These are phyloP conservation scores for Scatophagus argus DNA, from an alignment of 2,113 vertebrate species.

Conservation along the genomic window DNA sequence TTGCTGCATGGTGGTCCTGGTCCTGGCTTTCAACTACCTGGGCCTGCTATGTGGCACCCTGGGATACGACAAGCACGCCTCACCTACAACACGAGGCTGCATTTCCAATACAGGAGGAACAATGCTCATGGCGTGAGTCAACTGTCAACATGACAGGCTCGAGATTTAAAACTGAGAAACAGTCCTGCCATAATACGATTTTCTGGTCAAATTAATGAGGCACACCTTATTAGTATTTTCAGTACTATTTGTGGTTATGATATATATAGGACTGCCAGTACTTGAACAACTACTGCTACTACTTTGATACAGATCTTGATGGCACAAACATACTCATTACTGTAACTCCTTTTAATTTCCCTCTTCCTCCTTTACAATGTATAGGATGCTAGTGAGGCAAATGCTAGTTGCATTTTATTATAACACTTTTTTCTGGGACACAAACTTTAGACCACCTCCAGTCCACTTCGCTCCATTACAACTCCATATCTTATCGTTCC, in stretches of 20 bases:
- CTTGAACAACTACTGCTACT: neutral
- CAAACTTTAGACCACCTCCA: neutral
- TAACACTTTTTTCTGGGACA: neutral
- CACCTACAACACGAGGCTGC: conserved; percentile 93
- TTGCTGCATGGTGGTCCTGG: conserved; percentile 91
- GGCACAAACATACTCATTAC: too few relatives aligned
- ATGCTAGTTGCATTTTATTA: neutral
- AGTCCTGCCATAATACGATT: neutral
- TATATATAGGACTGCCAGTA: too few relatives aligned
- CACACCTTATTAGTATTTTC: neutral
- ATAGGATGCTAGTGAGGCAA: too few relatives aligned
- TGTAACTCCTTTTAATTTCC: neutral
- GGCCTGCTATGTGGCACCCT: conserved; percentile 91
- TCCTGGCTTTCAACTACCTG: conserved; percentile 92
- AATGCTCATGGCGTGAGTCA: conserved; percentile 95
- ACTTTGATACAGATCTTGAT: neutral
- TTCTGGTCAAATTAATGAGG: neutral
- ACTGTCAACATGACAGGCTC: neutral
- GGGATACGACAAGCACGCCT: conserved; percentile 90
- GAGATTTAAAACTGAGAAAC: neutral
- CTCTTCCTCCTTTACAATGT: neutral
- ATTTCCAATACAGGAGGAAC: conserved; percentile 96
- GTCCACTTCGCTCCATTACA: neutral
- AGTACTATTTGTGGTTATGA: too few relatives aligned
- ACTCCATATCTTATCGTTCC: neutral